Conservation (phyloP, 2,888 invertebrate species). For the Latrodectus elegans region DNA sequence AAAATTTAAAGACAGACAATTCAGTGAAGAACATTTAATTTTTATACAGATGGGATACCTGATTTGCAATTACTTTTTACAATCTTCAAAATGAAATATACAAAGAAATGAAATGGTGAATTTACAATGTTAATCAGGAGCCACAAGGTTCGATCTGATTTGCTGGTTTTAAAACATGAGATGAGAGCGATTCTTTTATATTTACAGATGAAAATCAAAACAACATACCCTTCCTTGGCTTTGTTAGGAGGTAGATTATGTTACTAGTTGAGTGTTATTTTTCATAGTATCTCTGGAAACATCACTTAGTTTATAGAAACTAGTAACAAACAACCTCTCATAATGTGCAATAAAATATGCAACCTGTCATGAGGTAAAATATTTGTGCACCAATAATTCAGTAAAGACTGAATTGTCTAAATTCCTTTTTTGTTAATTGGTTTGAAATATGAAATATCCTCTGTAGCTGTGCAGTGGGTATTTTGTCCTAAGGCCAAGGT, state of each 20-base stretch:
- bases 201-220: conserved; percentile 55
- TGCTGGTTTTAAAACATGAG: conserved; percentile 35
- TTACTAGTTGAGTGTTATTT: conserved; percentile 7
- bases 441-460: background rate
- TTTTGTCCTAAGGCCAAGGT: conserved; percentile 41
- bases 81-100: conserved; percentile 59
- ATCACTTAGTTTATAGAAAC: no score
- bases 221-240: conserved; percentile 31
- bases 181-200: conserved; percentile 39
- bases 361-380: no score
- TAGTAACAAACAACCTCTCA: no score
- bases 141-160: conserved; percentile 40
- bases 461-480: background rate
- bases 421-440: no score
- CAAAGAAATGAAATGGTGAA: conserved; percentile 59
- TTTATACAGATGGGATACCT: conserved; percentile 25
- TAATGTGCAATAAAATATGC: no score
- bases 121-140: conserved; percentile 65
- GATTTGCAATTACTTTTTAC: conserved; percentile 54
- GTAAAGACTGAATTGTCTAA: no score
- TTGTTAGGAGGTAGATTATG: conserved; percentile 54
- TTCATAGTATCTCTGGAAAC: no score
- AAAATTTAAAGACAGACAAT: conserved; percentile 40
- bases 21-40: conserved; percentile 51
- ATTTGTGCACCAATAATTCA: no score